Base-by-base conservation (phyloP, 2,113 vertebrate genomes). In the Corvus hawaiiensis region DNA sequence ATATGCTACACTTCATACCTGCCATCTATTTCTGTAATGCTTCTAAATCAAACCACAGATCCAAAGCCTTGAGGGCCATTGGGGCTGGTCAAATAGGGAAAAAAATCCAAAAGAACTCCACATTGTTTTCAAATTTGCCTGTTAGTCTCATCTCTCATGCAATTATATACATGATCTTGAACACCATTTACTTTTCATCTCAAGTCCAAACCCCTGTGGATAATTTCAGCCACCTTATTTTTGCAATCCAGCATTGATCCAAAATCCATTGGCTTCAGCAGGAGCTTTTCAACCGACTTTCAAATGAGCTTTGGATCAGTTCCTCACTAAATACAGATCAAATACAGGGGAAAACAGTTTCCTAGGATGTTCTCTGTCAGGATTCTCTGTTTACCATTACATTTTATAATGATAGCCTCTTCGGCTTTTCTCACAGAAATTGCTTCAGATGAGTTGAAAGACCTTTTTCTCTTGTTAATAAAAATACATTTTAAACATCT, bases 401-500 rank as follows among this genome's bases (percentile, higher is more conserved):
- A 39, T 75, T 76, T 94, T 63, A 35, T 68, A 93, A 91, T 93
- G 81, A 83, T 33, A 82, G 11, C 11, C 28, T 82, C 39, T 64
- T 83, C 27, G 54, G 89, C 61, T 91, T 93, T 87, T 72, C 82
- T 72, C 62, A 80, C 58, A 69, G 35, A 80, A 95, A 81, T 94
- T 96, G 64, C 76, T 97, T 96, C 93, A 52, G 35, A 89, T 77
- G 48, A 30, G 87, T 89, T 86, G 86, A 96, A 96, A 97, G 87
- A 79, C 23, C 63, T 92, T 90, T 95, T 97, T 87, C 76, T 96
- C 59, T 63, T 67, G 64, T 94, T 96, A 93, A 94, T 97, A 97
- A 96, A 97, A 97, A 66, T 85, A 91, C 63, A 87, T 83, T 87
- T 93, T 94, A 96, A 94, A 92, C 94, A 79, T 89, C 66, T 96